These are phyloP conservation scores for Ferrisia virgata DNA, from an alignment of 2,888 invertebrate species.

Conservation along the genomic window DNA sequence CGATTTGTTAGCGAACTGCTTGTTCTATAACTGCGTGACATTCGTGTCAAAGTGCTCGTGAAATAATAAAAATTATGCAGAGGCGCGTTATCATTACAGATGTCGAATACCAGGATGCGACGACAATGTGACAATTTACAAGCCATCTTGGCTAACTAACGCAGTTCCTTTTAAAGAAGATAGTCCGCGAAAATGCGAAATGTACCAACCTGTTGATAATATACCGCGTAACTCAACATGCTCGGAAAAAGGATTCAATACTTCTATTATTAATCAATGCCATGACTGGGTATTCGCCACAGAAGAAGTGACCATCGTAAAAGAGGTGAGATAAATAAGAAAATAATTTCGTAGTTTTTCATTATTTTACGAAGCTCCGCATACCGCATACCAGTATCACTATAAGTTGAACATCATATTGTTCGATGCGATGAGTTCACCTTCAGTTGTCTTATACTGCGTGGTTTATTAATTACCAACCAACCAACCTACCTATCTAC, in stretches of 20 bases:
- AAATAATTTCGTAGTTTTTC: neutral
- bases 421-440: neutral
- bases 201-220: constrained; percentile 1
- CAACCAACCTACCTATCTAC: too few species aligned
- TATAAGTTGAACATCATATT: neutral
- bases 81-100: constrained; percentile 45
- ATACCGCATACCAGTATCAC: too few species aligned
- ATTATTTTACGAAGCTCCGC: too few species aligned
- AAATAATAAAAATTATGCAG: neutral
- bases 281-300: constrained; percentile 54
- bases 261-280: constrained; percentile 50
- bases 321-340: constrained; percentile 57
- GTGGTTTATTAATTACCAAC: neutral
- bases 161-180: constrained; percentile 47
- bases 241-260: neutral
- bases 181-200: constrained; percentile 42
- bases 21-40: neutral
- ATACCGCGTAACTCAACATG: neutral
- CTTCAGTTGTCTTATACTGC: neutral
- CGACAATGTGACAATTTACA: constrained; percentile 31
- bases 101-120: constrained; percentile 49
- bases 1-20: neutral
- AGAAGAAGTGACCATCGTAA: constrained; percentile 61
- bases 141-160: constrained; percentile 47
- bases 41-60: neutral